phyloP scores from a whole-genome alignment of 2,888 invertebrate species.

The Lysandra bellargus region DNA sequence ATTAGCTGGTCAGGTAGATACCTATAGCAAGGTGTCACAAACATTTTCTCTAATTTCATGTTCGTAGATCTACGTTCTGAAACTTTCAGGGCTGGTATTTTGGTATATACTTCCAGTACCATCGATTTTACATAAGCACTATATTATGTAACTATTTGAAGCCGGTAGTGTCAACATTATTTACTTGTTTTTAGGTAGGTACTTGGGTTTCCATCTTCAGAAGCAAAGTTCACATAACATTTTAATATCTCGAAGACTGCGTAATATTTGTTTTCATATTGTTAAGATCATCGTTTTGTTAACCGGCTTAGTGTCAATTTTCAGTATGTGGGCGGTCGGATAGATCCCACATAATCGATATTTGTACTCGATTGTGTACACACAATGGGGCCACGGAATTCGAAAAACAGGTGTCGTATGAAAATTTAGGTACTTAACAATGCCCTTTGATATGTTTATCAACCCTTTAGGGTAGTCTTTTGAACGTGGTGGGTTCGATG shows the following conservation, averaged over 20 bases:
- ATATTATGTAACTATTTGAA: neutral
- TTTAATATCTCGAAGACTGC: neutral
- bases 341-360: constrained; percentile 58
- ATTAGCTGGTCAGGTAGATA: neutral
- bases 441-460: constrained; percentile 77
- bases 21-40: neutral
- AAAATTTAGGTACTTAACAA: constrained; percentile 48
- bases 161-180: neutral
- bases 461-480: constrained; percentile 70
- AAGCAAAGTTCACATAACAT: neutral
- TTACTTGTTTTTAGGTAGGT: neutral
- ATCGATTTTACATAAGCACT: neutral
- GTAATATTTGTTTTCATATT: constrained; percentile 10
- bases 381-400: constrained; percentile 63
- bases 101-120: neutral
- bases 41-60: neutral
- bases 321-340: constrained; percentile 30
- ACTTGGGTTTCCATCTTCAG: neutral
- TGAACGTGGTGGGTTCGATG: constrained; percentile 59
- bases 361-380: constrained; percentile 63
- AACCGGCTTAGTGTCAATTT: constrained; percentile 9
- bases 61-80: neutral
- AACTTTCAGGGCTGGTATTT: neutral
- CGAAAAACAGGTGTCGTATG: constrained; percentile 72
- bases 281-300: neutral